These are phyloP conservation scores for Chamaedrilus cognettii DNA, from an alignment of 2,888 invertebrate species.

Conservation along the genomic window DNA sequence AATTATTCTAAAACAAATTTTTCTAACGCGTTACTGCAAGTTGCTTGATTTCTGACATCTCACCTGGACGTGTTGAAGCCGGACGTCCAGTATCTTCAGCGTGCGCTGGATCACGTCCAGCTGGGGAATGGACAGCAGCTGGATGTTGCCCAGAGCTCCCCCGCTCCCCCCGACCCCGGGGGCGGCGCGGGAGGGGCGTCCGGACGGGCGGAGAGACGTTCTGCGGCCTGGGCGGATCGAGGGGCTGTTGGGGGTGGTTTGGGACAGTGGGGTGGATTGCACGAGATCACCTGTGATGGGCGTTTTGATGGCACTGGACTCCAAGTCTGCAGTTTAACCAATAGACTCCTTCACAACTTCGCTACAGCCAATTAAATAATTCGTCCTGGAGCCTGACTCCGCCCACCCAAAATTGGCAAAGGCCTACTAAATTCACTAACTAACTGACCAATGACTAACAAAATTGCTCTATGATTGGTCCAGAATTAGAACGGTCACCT, in stretches of 20 bases:
- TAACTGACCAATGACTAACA: too few species aligned
- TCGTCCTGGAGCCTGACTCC: too few species aligned
- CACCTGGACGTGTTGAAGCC: constrained; percentile 31
- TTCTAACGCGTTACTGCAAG: too few species aligned
- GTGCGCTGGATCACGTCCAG: constrained; percentile 57
- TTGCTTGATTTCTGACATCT: too few species aligned
- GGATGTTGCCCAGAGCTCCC: constrained; percentile 48
- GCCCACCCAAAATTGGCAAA: too few species aligned
- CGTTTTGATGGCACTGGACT: not conserved
- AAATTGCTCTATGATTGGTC: too few species aligned
- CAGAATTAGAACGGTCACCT: too few species aligned
- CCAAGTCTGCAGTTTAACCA: not conserved
- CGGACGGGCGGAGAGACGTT: constrained; percentile 7
- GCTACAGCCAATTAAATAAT: too few species aligned
- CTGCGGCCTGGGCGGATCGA: not conserved
- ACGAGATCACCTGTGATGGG: not conserved
- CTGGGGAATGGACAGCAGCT: constrained; percentile 58
- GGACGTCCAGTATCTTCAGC: constrained; percentile 57
- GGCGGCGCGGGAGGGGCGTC: not conserved
- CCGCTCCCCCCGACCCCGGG: constrained; percentile 47
- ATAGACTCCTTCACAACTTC: too few species aligned
- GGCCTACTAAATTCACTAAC: too few species aligned
- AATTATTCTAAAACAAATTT: too few species aligned
- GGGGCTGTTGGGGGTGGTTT: not conserved
- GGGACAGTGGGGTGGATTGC: not conserved